Evolutionary conservation across 2,888 invertebrate genomes (phyloP), one percentile per base, ranked within the genome.

Genomic region (Hypsopygia costalis): DNA sequence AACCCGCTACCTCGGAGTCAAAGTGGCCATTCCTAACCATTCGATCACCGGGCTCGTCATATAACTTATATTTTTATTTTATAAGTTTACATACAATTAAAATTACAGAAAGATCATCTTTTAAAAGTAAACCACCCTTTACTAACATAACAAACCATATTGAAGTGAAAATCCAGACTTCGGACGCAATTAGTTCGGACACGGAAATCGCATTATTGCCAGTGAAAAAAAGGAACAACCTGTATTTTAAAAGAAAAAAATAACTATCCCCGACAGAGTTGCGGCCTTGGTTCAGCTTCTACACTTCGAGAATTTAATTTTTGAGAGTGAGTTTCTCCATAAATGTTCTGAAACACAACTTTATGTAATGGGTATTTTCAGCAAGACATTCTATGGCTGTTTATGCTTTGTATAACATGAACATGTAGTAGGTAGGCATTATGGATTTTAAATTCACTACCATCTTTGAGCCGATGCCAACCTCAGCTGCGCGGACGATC

Each of bases 171-270:
- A 62, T 63, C 56, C 62, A 51, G 51, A 59, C 58, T 59, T 56
- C 53, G 54, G 54, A 60, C 59, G 69, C 79, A 80, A 80, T 80
- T 78, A 80, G 76, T 64, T 58, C 56, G 64, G 66, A 79, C 79
- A 78, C 69, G 59, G 77, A 73, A 80, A 77, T 72, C 65, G 73
- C 77, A 78, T 81, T 80, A 76, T 72, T 64, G 69, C 58, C 58
- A 43, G 56, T 46, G 58, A 68, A 66, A 73, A 73, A 69, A 62
- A 55, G 41, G 50, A 69, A 60, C 76, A 64, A 55, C 62, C 69
- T 69, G 69, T 72, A 59, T 62, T 62, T 58, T 58, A 55, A 58
- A 60, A 51, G 37, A 51, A 57, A 52, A 54, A 57, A 57, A 51
- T 52, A 47, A 48, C 41, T 44, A 47, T 47, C 33, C 28, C 32